Percentiles rank a stretch among this genome's conserved stretches.
Conservation (phyloP, 2,797 vertebrate species). For the Semaprochilodus insignis region DNA sequence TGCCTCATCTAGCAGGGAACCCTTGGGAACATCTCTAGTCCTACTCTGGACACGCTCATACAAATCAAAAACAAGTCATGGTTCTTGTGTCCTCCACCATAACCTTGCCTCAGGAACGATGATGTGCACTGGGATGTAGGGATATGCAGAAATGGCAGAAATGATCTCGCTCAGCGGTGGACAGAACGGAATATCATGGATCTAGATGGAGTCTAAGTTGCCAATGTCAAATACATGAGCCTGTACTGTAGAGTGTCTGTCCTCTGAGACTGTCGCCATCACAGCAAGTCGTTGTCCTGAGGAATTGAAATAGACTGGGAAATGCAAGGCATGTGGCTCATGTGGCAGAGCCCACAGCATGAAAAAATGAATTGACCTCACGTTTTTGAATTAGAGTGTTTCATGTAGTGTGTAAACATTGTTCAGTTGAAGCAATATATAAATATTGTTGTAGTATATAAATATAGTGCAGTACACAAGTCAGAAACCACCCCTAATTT, state of each 20-base stretch:
- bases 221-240: constrained; percentile 26
- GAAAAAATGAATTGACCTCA: not conserved
- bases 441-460: not conserved
- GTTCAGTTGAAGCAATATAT: not conserved
- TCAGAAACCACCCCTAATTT: too few relatives aligned
- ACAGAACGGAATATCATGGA: not conserved
- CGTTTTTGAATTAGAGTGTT: too few relatives aligned
- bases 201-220: constrained; percentile 27
- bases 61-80: constrained; percentile 43
- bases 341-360: not conserved
- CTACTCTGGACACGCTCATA: constrained; percentile 36
- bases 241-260: constrained; percentile 23
- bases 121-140: constrained; percentile 26
- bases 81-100: constrained; percentile 39
- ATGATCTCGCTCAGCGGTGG: constrained; percentile 8
- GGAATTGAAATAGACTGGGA: not conserved
- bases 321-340: not conserved
- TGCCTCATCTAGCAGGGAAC: constrained; percentile 37
- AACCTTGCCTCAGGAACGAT: constrained; percentile 39
- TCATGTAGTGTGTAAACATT: too few relatives aligned
- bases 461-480: too few relatives aligned
- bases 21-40: constrained; percentile 35
- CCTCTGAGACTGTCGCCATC: not conserved
- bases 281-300: not conserved
- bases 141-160: not conserved